Evolutionary conservation across 2,888 invertebrate species (phyloP), one percentile per base, ranked within the genome.

Genomic region (Ichneumoninae sp.): DNA sequence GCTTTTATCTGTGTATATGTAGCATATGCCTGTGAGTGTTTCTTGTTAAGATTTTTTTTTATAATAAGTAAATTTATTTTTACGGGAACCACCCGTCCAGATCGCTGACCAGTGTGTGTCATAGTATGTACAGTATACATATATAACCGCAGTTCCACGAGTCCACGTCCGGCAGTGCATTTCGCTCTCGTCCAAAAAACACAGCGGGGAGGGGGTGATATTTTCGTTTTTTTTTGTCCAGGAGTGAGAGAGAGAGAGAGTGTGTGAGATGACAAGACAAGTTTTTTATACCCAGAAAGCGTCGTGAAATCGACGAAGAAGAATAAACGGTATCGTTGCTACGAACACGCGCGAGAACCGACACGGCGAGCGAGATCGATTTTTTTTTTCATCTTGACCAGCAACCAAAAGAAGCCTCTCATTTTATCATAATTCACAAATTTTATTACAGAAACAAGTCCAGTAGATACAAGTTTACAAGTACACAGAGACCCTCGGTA

Each of bases 391-490:
- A 30, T 73, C 22, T 73, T 50, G 33, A 63, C 36, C 50, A 65
- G n/a, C 63, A 60, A 33, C 74, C 44, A 74, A 75, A 63, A 77
- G 13, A 78, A 78, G 60, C 30, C 54, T 70, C 63, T 77, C 10
- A 1, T 65, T 79, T 60, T 63, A 77, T 85, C 82, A 68, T 81
- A 73, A 81, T 83, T 82, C 73, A 81, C 81, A 85, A 54, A 78
- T 81, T 81, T 81, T 85, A 85, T 86, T 88, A 86, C 83, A 85
- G 87, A 88, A 47, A 88, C 85, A 88, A 83, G 77, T 87, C 65
- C 80, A 86, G 85, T 85, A 83, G 87, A 88, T 87, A 88, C 86
- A 88, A 86, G 88, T 88, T 87, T 86, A 88, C 88, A 87, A 87
- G 83, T 87, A 87, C 86, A 87, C 88, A 87, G 85, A 88, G 57